phyloP scores from a whole-genome alignment of 2,113 vertebrate species.

The Choloepus hoffmanni region DNA sequence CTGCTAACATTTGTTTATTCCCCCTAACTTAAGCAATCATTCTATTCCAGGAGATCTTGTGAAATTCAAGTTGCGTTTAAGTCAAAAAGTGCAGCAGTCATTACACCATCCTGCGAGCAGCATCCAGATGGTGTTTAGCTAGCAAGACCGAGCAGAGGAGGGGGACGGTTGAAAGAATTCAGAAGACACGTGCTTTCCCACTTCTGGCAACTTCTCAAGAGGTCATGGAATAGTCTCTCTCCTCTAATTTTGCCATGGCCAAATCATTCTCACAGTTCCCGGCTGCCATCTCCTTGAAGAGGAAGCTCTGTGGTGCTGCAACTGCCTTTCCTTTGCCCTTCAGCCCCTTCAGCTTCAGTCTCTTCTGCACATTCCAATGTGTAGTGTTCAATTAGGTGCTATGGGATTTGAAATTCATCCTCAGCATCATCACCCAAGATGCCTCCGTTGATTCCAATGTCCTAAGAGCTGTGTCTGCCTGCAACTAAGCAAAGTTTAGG shows the following conservation, averaged over 20 bases:
- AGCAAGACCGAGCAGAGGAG: not conserved
- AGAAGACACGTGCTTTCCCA: not conserved
- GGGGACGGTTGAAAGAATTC: not conserved
- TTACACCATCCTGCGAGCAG: not conserved
- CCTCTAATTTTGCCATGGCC: not conserved
- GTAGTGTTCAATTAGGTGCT: not conserved
- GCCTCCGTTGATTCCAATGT: not conserved
- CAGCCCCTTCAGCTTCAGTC: not conserved
- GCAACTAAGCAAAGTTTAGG: not conserved
- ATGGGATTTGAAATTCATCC: fast-evolving
- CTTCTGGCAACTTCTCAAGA: not conserved
- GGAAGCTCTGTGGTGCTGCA: not conserved
- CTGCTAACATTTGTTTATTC: not conserved
- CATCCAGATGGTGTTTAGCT: not conserved
- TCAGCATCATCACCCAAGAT: not conserved
- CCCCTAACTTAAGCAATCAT: constrained; percentile 35
- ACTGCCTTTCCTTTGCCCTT: not conserved
- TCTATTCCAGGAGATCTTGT: not conserved
- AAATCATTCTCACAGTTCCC: not conserved
- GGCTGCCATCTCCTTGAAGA: not conserved
- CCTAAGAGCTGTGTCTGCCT: not conserved
- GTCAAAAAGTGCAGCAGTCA: not conserved
- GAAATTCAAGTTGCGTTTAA: constrained; percentile 28
- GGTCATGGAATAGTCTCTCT: not conserved
- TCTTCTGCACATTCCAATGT: not conserved